A percentile compares a stretch with the other conserved stretches of the same genome.
These are phyloP conservation scores for Erynnis tages DNA, from an alignment of 2,888 invertebrate species.

Conservation along the genomic window DNA sequence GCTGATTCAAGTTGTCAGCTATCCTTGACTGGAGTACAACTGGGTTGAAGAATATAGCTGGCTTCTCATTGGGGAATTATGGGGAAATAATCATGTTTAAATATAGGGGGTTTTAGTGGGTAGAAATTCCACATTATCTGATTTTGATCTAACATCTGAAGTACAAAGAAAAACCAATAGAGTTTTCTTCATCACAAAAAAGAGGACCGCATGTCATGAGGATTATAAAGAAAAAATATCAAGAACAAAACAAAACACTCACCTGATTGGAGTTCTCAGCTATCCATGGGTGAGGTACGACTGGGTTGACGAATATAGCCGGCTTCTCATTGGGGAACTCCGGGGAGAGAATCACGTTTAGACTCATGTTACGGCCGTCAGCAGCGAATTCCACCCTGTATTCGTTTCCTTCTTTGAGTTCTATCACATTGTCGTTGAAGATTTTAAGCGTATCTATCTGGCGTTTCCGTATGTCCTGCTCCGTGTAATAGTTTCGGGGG, in stretches of 20 bases:
- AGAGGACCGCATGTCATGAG: no score
- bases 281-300: constrained; percentile 87
- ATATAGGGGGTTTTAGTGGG: no score
- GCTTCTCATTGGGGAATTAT: constrained; percentile 89
- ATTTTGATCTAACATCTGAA: no score
- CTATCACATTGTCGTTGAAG: constrained; percentile 90
- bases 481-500: constrained; percentile 78
- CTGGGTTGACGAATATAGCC: constrained; percentile 84
- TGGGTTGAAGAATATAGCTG: constrained; percentile 85
- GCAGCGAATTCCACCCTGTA: constrained; percentile 87
- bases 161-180: no score
- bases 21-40: constrained; percentile 87
- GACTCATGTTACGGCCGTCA: constrained; percentile 83
- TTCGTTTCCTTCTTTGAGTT: constrained; percentile 86
- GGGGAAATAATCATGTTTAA: constrained; percentile 84
- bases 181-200: no score
- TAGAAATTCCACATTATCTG: no score
- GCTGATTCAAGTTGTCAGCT: constrained; percentile 84
- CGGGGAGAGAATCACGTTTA: constrained; percentile 84
- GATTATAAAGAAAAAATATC: no score
- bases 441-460: constrained; percentile 92
- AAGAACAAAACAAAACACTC: no score
- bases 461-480: constrained; percentile 83
- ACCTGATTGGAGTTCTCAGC: constrained; percentile 83
- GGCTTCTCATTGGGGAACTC: constrained; percentile 91